phyloP scores from a whole-genome alignment of 2,888 invertebrate genomes.

The Helicoverpa assulta region DNA sequence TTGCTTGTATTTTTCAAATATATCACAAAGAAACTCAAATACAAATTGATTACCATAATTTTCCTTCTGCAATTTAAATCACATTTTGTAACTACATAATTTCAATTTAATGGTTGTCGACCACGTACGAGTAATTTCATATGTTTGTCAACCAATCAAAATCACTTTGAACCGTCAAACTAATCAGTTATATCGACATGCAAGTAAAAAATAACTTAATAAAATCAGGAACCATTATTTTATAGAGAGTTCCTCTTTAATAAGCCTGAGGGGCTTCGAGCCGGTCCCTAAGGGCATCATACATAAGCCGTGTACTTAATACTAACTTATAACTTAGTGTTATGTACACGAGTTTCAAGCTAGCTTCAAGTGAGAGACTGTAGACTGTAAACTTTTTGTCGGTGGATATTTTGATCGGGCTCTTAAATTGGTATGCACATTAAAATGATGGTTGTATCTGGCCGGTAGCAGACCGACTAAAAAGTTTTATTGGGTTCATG shows the following conservation, averaged over 20 bases:
- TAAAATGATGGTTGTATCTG: no score
- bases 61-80: no score
- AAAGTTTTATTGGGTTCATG: no score
- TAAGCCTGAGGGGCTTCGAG: conserved; percentile 21
- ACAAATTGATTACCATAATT: no score
- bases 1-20: no score
- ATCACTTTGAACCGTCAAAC: not conserved
- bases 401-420: no score
- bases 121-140: not conserved
- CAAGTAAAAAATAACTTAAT: not conserved
- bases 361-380: not conserved
- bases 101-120: not conserved
- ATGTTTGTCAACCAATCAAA: not conserved
- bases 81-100: not conserved
- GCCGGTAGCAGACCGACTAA: no score
- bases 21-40: no score
- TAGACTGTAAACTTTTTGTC: not conserved
- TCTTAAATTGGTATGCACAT: no score
- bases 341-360: conserved; percentile 22
- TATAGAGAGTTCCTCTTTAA: conserved; percentile 25
- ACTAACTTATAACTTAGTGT: conserved; percentile 36
- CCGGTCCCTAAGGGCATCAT: conserved; percentile 31
- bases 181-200: not conserved
- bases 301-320: conserved; percentile 44
- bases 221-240: conserved; percentile 20